A percentile compares a stretch with the other conserved stretches of the same genome.
Conservation (phyloP, 2,113 vertebrate genomes). For the Antennarius striatus region DNA sequence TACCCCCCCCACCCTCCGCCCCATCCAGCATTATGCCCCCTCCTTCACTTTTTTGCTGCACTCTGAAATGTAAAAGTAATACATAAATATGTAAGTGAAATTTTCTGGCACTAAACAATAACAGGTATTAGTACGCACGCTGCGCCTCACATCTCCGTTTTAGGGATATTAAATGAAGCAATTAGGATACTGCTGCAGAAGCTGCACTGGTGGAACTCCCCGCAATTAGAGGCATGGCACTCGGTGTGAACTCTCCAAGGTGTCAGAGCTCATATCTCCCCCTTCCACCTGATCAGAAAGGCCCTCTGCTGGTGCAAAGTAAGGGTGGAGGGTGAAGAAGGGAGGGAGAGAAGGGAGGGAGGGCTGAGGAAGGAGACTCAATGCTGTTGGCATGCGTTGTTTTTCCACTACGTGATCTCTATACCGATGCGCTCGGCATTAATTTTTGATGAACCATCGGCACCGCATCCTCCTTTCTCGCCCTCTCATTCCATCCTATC, state of each 20-base stretch:
- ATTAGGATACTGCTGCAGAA: slow-evolving; percentile 69
- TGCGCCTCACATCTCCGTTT: slow-evolving; percentile 73
- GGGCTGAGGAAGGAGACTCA: slow-evolving; percentile 72
- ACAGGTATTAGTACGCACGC: slow-evolving; percentile 57
- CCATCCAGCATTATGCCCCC: not conserved
- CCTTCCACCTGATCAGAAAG: slow-evolving; percentile 83
- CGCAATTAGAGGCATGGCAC: slow-evolving; percentile 79
- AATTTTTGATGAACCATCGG: slow-evolving; percentile 81
- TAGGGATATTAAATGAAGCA: slow-evolving; percentile 77
- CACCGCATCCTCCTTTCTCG: slow-evolving; percentile 74
- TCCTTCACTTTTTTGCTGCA: slow-evolving; percentile 14
- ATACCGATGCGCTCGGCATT: slow-evolving; percentile 81
- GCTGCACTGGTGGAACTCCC: slow-evolving; percentile 71
- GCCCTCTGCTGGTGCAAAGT: slow-evolving; percentile 63
- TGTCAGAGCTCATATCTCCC: slow-evolving; percentile 81
- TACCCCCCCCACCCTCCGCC: slow-evolving; percentile 1
- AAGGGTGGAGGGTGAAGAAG: slow-evolving; percentile 60
- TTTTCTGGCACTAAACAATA: slow-evolving; percentile 45
- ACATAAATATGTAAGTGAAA: slow-evolving; percentile 51
- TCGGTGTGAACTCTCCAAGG: slow-evolving; percentile 80
- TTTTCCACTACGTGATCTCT: slow-evolving; percentile 82
- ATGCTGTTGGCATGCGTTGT: slow-evolving; percentile 80
- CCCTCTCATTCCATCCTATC: slow-evolving; percentile 62
- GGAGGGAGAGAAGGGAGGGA: slow-evolving; percentile 19
- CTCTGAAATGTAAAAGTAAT: slow-evolving; percentile 40